phyloP scores from a whole-genome alignment of 1,140 invertebrate genomes.

The Leucophenga varia region DNA sequence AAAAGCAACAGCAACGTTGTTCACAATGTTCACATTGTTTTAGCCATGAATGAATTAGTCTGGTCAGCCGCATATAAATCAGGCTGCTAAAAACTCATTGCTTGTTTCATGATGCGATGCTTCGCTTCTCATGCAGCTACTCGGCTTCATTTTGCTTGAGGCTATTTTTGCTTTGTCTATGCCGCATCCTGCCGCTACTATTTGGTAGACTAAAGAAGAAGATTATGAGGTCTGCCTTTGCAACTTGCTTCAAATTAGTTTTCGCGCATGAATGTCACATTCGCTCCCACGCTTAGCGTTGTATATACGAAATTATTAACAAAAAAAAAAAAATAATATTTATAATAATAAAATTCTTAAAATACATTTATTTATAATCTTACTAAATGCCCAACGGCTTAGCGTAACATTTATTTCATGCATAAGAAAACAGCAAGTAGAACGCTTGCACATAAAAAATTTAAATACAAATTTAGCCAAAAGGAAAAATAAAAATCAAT shows the following conservation, averaged over 20 bases:
- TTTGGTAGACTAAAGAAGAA: no score
- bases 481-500: constrained; percentile 24
- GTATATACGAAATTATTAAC: constrained; percentile 52
- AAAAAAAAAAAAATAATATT: constrained; percentile 43
- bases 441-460: constrained; percentile 13
- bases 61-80: constrained; percentile 7
- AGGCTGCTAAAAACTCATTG: no score
- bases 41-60: neutral
- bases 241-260: constrained; percentile 29
- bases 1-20: no score
- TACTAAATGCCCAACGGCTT: no score
- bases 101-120: no score
- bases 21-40: neutral
- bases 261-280: constrained; percentile 38
- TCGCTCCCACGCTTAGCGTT: constrained; percentile 44
- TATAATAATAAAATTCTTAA: no score
- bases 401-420: no score
- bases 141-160: constrained; percentile 14
- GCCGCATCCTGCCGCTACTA: no score
- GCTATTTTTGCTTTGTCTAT: constrained; percentile 32
- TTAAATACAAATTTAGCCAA: constrained; percentile 29
- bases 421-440: constrained; percentile 15
- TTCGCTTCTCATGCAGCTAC: no score
- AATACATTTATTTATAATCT: no score
- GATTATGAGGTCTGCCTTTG: no score